Evolutionary conservation across 2,113 vertebrate species (phyloP), one percentile per base, ranked within the genome.

Genomic region (Tenebrosternarchus preto): DNA sequence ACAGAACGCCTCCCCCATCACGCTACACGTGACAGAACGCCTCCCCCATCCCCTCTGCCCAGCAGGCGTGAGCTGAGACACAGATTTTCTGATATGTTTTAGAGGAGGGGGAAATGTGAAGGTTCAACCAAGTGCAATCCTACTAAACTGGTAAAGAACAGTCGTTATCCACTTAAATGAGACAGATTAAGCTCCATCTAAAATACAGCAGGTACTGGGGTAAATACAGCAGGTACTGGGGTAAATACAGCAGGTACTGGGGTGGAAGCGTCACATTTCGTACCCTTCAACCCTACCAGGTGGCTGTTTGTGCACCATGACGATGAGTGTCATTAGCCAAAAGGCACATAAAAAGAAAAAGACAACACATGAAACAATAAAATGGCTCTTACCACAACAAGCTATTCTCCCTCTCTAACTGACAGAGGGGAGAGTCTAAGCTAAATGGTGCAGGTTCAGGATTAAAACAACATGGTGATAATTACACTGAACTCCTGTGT

Each of bases 291-390:
- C n/a, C 72, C 64, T 75, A 81, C 78, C 71, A 82, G 64, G 7
- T 61, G 53, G 43, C 63, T 76, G 71, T 81, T 76, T 61, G 39
- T 31, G 27, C 19, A 75, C 50, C 5, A 19, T 22, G 31, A 70
- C 55, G 75, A 50, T 66, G 59, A 75, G 61, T 31, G 11, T 43
- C 53, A 60, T 79, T 76, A 78, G 22, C 55, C 50, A 85, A 79
- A 73, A 31, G 57, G 29, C 61, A 60, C 20, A 46, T 53, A 25
- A 20, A 50, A 31, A 39, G 43, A 81, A 67, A 22, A 64, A 29
- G 6, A 80, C 29, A 80, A 67, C n/a, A 59, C 16, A 59, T 59
- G 39, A 81, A 72, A 56, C 31, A 67, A 46, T 43, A 39, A 8
- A n/a, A 43, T 12, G 29, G 31, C 36, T 64, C 63, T 76, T 72